Base-by-base conservation (phyloP, 2,888 invertebrate genomes). In the Seira musarum region DNA sequence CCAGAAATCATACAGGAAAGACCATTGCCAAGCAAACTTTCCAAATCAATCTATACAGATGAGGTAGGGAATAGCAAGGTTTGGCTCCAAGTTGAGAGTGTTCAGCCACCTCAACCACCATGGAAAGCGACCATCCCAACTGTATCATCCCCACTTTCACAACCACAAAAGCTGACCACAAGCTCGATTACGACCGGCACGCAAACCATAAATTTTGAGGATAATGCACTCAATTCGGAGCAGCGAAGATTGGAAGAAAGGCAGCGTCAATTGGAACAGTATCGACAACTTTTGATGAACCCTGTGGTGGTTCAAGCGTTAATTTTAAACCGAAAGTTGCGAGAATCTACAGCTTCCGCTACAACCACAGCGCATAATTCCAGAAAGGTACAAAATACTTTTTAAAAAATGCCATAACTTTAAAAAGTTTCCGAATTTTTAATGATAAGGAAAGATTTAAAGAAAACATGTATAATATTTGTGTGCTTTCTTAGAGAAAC, bases 401-500 rank as follows among this genome's bases (percentile, higher is more conserved):
- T 40, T 6, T n/a, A n/a, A n/a, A n/a, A n/a, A n/a, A n/a, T n/a
- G n/a, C n/a, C n/a, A n/a, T n/a, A n/a, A n/a, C n/a, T n/a, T n/a
- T n/a, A n/a, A n/a, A n/a, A n/a, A n/a, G n/a, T n/a, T n/a, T n/a
- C n/a, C n/a, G n/a, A n/a, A n/a, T n/a, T n/a, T n/a, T n/a, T n/a
- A n/a, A n/a, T 40, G 13, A 40, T 40, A 40, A 40, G 40, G 6
- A 40, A 13, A 40, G 40, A 6, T 8, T 8, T 40, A 40, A 40
- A 40, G 13, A 40, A 40, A 40, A 40, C n/a, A n/a, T n/a, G n/a
- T n/a, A n/a, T n/a, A n/a, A n/a, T 65, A n/a, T n/a, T 24, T 71
- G 35, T 35, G n/a, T 25, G 5, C 13, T 69, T 80, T 72, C 13
- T n/a, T 40, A 83, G 83, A 24, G 81, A 30, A 79, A 81, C 57